Conservation (phyloP, 2,888 invertebrate genomes). For the Crematogaster levior region DNA sequence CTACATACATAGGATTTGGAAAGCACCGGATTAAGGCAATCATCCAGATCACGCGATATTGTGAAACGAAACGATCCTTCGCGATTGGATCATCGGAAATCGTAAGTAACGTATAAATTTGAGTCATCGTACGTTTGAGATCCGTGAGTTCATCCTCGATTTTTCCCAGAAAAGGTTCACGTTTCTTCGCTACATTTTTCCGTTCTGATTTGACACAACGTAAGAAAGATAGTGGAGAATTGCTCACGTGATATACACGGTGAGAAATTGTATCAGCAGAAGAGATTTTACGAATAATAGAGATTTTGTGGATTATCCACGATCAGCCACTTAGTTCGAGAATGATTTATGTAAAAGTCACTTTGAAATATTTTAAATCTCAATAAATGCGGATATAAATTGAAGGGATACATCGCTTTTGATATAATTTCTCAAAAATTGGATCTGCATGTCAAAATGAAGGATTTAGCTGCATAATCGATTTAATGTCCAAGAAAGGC, state of each 20-base stretch:
- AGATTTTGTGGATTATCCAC: not conserved
- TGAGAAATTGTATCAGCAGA: not conserved
- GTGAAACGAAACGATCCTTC: constrained; percentile 27
- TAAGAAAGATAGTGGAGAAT: not conserved
- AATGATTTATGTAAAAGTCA: constrained; percentile 2
- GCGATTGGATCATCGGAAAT: constrained; percentile 25
- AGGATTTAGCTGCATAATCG: not conserved
- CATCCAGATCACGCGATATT: constrained; percentile 15
- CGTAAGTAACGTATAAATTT: not conserved
- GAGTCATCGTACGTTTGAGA: constrained; percentile 44
- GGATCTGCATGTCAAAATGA: not conserved
- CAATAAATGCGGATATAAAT: not conserved
- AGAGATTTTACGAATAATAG: not conserved
- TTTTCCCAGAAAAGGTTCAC: constrained; percentile 52
- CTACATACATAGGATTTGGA: constrained; percentile 1
- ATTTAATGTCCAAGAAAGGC: not conserved
- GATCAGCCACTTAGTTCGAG: not conserved
- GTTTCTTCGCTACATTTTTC: constrained; percentile 1
- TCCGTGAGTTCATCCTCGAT: constrained; percentile 58
- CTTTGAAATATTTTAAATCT: not conserved
- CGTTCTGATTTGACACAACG: not conserved
- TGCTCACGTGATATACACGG: not conserved
- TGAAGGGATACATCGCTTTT: not conserved
- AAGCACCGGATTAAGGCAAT: constrained; percentile 20
- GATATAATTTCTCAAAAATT: not conserved